Conservation (phyloP, 2,797 vertebrate genomes). For the Rhabdophis nuchalis region DNA sequence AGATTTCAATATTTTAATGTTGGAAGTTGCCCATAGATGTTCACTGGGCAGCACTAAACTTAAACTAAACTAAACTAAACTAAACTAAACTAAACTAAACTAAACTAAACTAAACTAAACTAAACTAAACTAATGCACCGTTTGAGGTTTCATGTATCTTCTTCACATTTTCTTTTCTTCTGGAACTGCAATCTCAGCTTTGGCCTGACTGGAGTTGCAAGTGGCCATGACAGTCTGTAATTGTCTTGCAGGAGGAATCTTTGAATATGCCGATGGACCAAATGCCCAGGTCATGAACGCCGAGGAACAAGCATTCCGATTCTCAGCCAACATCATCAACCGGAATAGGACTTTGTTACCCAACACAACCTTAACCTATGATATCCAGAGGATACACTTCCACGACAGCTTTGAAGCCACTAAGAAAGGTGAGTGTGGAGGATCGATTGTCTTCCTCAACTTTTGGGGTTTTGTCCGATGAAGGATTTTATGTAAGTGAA, state of each 20-base stretch:
- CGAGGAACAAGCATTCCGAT: conserved; percentile 95
- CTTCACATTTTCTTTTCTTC: background rate
- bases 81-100: too few species aligned
- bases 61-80: too few species aligned
- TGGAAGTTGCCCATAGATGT: too few species aligned
- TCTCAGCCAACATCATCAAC: conserved; percentile 98
- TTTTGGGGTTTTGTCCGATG: background rate
- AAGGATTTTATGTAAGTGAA: background rate
- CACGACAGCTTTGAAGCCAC: conserved; percentile 99
- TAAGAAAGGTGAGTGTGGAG: conserved; percentile 86
- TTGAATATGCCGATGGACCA: conserved; percentile 90
- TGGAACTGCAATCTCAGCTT: too few species aligned
- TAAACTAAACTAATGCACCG: too few species aligned
- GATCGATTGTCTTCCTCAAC: background rate
- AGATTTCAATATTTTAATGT: background rate
- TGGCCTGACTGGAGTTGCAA: background rate
- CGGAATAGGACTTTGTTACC: conserved; percentile 96
- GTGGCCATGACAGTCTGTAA: background rate
- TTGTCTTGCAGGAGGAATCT: conserved; percentile 89
- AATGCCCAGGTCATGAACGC: conserved; percentile 88
- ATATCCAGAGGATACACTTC: conserved; percentile 99
- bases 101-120: too few species aligned
- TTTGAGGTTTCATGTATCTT: background rate
- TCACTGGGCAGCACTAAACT: too few species aligned
- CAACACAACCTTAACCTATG: conserved; percentile 96